These are phyloP conservation scores for Saturnia pavonia DNA, from an alignment of 2,888 invertebrate species.

Conservation along the genomic window DNA sequence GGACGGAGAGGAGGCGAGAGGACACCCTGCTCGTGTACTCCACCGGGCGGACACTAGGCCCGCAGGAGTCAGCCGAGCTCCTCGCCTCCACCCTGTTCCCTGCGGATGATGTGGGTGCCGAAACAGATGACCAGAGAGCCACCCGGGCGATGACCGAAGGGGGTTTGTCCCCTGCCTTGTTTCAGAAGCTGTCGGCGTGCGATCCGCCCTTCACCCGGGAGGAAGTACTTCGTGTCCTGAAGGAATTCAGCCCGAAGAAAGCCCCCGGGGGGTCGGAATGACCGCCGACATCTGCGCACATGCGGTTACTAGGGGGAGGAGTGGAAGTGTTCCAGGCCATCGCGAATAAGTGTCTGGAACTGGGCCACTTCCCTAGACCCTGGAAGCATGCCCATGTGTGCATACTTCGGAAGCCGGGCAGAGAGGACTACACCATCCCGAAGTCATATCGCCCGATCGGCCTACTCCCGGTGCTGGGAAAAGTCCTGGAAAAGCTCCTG, in stretches of 20 bases:
- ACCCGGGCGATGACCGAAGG: neutral
- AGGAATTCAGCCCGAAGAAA: neutral
- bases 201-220: neutral
- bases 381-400: neutral
- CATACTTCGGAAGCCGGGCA: neutral
- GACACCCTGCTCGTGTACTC: too few relatives aligned
- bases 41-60: too few relatives aligned
- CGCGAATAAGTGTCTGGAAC: neutral
- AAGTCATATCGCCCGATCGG: too few relatives aligned
- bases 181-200: neutral
- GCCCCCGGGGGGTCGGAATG: neutral
- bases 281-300: conserved; percentile 1
- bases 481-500: too few relatives aligned
- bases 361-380: neutral
- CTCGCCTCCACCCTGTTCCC: conserved; percentile 2
- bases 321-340: neutral
- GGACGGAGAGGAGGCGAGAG: too few relatives aligned
- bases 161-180: neutral
- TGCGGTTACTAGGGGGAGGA: neutral
- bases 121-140: conserved; percentile 2
- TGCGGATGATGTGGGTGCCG: neutral
- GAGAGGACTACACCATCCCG: neutral
- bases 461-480: too few relatives aligned
- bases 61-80: conserved; percentile 8
- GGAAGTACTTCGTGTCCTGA: neutral